These are phyloP conservation scores for Xestobium rufovillosum DNA, from an alignment of 2,888 invertebrate genomes.

Conservation along the genomic window DNA sequence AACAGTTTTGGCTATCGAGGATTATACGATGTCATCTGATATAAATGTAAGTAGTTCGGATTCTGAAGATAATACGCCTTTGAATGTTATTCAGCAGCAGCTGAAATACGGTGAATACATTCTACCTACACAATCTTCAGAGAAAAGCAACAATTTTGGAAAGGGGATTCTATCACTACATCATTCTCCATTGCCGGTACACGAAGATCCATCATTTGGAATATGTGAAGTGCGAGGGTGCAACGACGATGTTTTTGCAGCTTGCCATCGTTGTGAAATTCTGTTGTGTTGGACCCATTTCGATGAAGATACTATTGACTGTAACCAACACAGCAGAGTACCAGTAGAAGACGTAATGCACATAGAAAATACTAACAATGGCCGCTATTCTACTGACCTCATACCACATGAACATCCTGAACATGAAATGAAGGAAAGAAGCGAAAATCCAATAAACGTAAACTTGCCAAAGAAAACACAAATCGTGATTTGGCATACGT, in stretches of 20 bases:
- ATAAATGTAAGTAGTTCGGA: too few relatives aligned
- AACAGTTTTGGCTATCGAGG: too few relatives aligned
- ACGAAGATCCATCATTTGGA: constrained; percentile 2
- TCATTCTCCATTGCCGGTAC: not conserved
- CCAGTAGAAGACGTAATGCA: too few relatives aligned
- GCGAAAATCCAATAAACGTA: constrained; percentile 7
- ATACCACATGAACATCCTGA: too few relatives aligned
- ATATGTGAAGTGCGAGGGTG: constrained; percentile 2
- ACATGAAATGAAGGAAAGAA: constrained; percentile 2
- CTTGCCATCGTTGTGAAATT: not conserved
- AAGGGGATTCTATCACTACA: too few relatives aligned
- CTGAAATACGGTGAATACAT: too few relatives aligned
- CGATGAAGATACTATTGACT: not conserved
- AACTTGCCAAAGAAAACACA: constrained; percentile 12
- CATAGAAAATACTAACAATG: constrained; percentile 1
- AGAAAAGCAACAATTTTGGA: too few relatives aligned
- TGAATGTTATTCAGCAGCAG: too few relatives aligned
- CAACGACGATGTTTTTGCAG: not conserved
- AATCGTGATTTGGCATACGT: constrained; percentile 15
- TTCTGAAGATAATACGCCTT: too few relatives aligned
- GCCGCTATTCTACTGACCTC: too few relatives aligned
- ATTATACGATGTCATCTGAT: too few relatives aligned
- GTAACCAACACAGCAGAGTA: not conserved
- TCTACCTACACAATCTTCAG: too few relatives aligned
- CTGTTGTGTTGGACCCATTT: not conserved